These are phyloP conservation scores for Rallus limicola DNA, from an alignment of 2,113 vertebrate species.

Conservation along the genomic window DNA sequence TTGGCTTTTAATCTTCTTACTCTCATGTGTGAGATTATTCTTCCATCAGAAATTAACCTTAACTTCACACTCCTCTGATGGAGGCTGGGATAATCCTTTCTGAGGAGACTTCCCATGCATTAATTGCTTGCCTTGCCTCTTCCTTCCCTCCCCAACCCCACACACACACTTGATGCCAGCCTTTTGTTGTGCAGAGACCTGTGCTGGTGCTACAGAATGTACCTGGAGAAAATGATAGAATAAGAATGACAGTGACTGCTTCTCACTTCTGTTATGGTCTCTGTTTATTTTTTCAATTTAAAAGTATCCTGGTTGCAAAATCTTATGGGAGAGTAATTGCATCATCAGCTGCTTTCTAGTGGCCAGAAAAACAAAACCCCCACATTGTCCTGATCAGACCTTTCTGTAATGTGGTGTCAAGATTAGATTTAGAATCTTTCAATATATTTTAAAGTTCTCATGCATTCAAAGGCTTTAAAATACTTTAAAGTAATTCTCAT, in stretches of 20 bases:
- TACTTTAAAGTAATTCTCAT: background rate
- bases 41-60: background rate
- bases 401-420: background rate
- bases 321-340: background rate
- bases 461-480: background rate
- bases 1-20: conserved; percentile 22
- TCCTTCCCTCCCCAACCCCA: background rate
- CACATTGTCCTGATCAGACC: background rate
- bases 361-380: background rate
- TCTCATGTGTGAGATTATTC: background rate
- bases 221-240: background rate
- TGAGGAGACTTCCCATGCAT: background rate
- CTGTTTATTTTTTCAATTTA: conserved; percentile 25
- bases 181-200: background rate
- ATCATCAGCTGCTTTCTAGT: conserved; percentile 14
- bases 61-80: background rate
- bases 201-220: background rate
- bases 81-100: background rate
- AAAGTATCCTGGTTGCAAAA: background rate
- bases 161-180: background rate
- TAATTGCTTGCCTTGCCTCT: background rate
- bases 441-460: conserved; percentile 6
- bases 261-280: background rate
- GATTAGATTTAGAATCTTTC: conserved; percentile 34
- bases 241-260: background rate